These are phyloP conservation scores for Drosophila virilis DNA, from an alignment of 1,140 invertebrate genomes.

Conservation along the genomic window DNA sequence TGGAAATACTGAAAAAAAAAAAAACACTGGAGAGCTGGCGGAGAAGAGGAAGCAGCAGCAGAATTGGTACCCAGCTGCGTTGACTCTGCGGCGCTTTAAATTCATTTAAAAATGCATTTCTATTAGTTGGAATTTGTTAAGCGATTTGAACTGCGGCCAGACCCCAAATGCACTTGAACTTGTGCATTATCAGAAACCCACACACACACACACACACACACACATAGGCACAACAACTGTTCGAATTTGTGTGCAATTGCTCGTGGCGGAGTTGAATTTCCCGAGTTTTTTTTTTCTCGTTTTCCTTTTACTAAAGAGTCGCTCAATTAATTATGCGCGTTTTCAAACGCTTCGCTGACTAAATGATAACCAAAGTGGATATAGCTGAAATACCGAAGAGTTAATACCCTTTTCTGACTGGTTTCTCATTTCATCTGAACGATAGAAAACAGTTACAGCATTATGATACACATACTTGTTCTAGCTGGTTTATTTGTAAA, in stretches of 20 bases:
- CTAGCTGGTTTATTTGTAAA: too few species aligned
- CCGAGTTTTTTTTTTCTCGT: conserved; percentile 21
- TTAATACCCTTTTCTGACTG: conserved; percentile 7
- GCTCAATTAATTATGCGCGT: conserved; percentile 59
- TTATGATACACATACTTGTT: too few species aligned
- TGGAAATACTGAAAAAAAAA: not conserved
- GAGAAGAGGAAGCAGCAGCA: not conserved
- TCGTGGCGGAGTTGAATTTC: conserved; percentile 34
- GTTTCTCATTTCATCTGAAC: too few species aligned
- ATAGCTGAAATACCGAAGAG: not conserved
- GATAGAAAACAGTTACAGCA: too few species aligned
- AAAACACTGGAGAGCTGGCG: not conserved
- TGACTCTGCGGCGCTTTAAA: conserved; percentile 41
- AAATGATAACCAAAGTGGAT: conserved; percentile 42
- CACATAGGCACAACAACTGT: conserved; percentile 36
- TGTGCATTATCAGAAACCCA: conserved; percentile 31
- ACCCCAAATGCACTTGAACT: conserved; percentile 54
- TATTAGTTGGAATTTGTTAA: conserved; percentile 52
- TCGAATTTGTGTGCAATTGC: conserved; percentile 50
- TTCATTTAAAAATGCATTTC: conserved; percentile 58
- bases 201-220: conserved; percentile 3
- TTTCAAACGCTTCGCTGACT: conserved; percentile 50
- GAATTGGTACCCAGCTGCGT: conserved; percentile 34
- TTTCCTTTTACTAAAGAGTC: conserved; percentile 23
- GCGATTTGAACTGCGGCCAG: conserved; percentile 39